These are phyloP conservation scores for Caenorhabditis sp. DNA, from an alignment of 2,888 invertebrate species.

Conservation along the genomic window DNA sequence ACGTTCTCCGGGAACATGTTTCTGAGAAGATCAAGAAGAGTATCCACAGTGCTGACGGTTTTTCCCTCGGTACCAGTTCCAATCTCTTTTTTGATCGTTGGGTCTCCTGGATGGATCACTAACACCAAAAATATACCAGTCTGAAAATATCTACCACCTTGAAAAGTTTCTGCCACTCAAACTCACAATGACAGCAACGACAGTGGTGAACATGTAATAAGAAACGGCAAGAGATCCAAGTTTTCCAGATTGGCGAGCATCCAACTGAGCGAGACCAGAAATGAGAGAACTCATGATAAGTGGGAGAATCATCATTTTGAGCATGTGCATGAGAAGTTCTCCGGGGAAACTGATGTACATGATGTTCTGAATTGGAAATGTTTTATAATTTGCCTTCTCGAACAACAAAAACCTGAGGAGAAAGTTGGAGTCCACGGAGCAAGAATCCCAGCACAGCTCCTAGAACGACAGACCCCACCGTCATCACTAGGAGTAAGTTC, in stretches of 20 bases:
- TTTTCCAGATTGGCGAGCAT: slow-evolving; percentile 87
- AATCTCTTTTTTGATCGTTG: slow-evolving; percentile 83
- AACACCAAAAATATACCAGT: slow-evolving; percentile 87
- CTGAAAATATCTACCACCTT: slow-evolving; percentile 64
- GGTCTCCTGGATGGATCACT: slow-evolving; percentile 87
- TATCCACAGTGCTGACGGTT: slow-evolving; percentile 87
- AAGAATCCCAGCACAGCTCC: slow-evolving; percentile 87
- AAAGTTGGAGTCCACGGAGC: slow-evolving; percentile 82
- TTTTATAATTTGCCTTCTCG: no score
- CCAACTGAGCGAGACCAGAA: slow-evolving; percentile 87
- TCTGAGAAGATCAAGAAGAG: slow-evolving; percentile 93
- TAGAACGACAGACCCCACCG: slow-evolving; percentile 86
- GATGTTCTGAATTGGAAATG: slow-evolving; percentile 84
- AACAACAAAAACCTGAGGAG: slow-evolving; percentile 77
- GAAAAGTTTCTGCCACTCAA: not conserved
- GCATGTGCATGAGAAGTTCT: slow-evolving; percentile 87
- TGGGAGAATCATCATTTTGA: slow-evolving; percentile 88
- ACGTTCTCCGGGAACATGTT: slow-evolving; percentile 95
- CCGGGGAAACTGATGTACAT: slow-evolving; percentile 88
- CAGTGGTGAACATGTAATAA: slow-evolving; percentile 88
- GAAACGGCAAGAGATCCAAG: slow-evolving; percentile 87
- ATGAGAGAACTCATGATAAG: slow-evolving; percentile 88
- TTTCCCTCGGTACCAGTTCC: slow-evolving; percentile 80
- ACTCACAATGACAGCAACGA: slow-evolving; percentile 86
- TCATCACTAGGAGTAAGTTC: slow-evolving; percentile 87